Conservation (phyloP, 2,797 vertebrate genomes). For the Orientallactaga sibirica region DNA sequence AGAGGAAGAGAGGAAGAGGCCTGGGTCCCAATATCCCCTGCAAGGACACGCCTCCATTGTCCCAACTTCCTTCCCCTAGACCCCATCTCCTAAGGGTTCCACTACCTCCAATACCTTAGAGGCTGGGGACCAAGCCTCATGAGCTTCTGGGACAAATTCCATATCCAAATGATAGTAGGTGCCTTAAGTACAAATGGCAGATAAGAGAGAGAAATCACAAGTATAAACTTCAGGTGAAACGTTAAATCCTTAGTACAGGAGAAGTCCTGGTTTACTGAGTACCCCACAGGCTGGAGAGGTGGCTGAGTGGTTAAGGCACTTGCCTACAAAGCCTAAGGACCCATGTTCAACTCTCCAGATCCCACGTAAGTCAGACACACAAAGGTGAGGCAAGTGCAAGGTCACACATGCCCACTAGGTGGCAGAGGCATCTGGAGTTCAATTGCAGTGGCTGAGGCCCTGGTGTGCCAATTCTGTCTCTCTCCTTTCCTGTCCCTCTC, state of each 20-base stretch:
- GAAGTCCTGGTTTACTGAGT: not conserved
- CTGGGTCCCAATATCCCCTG: not conserved
- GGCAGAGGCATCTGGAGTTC: too few species aligned
- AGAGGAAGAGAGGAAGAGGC: not conserved
- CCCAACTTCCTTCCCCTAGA: not conserved
- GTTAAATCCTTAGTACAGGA: not conserved
- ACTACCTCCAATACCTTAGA: not conserved
- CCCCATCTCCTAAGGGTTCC: not conserved
- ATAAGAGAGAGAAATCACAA: not conserved
- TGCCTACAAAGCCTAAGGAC: too few species aligned
- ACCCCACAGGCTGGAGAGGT: too few species aligned
- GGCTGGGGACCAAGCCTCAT: not conserved
- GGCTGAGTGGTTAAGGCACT: too few species aligned
- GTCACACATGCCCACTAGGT: too few species aligned
- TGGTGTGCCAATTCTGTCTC: too few species aligned
- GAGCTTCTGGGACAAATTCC: not conserved
- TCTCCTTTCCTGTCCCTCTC: too few species aligned
- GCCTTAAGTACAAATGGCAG: not conserved
- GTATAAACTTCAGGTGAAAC: not conserved
- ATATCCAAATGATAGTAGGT: not conserved
- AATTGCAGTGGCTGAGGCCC: too few species aligned
- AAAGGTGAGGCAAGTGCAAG: too few species aligned
- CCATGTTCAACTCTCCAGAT: too few species aligned
- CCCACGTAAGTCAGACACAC: too few species aligned
- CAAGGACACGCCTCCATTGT: not conserved